Percentiles rank a stretch among this genome's conserved stretches.
These are phyloP conservation scores for Ochropleura leucogaster DNA, from an alignment of 2,888 invertebrate genomes.

Conservation along the genomic window DNA sequence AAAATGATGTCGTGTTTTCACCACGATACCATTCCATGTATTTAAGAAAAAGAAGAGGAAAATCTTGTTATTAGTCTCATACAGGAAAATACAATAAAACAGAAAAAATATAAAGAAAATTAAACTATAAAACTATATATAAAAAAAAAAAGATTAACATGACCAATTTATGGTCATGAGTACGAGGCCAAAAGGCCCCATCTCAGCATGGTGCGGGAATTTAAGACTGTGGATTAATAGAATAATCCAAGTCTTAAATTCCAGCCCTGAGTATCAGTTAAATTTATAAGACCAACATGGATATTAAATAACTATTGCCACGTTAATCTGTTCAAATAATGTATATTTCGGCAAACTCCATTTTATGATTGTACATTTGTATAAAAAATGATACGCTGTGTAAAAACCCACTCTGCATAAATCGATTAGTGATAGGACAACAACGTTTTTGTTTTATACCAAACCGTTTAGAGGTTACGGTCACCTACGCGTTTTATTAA, in stretches of 20 bases:
- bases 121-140: too few species aligned
- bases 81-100: too few species aligned
- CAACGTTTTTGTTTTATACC: conserved; percentile 3
- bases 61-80: too few species aligned
- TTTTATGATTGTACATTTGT: background rate
- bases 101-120: too few species aligned
- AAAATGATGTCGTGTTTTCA: background rate
- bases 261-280: background rate
- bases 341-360: background rate
- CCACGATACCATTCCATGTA: too few species aligned
- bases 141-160: too few species aligned
- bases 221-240: too few species aligned
- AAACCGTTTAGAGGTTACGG: conserved; percentile 42
- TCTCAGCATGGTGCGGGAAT: too few species aligned
- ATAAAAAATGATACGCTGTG: background rate
- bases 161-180: too few species aligned
- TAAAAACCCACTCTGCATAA: conserved; percentile 19
- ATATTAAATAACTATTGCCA: background rate
- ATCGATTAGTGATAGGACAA: conserved; percentile 35
- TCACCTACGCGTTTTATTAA: conserved; percentile 26
- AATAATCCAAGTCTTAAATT: background rate
- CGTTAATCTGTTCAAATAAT: background rate
- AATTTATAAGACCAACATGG: background rate
- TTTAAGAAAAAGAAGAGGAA: too few species aligned
- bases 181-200: too few species aligned